Evolutionary conservation across 2,888 invertebrate genomes (phyloP).

Genomic region (Conus canariensis): DNA sequence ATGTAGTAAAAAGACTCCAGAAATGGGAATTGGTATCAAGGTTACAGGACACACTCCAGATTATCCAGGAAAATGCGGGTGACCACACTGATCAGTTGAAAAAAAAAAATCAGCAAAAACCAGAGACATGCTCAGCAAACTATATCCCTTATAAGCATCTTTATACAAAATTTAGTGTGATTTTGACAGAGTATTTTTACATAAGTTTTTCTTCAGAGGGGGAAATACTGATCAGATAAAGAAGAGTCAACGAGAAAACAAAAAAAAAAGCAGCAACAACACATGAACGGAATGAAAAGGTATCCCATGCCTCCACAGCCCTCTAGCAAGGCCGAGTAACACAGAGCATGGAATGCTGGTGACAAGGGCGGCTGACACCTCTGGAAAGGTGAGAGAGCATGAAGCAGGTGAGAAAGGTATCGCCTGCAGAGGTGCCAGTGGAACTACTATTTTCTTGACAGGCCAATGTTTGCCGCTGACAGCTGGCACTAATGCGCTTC

Average conservation of each 20-base stretch:
- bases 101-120: too few species aligned
- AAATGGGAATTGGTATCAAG: too few species aligned
- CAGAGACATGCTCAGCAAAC: too few species aligned
- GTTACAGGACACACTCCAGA: too few species aligned
- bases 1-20: too few species aligned
- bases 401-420: slow-evolving; percentile 31
- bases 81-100: too few species aligned
- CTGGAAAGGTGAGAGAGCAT: slow-evolving; percentile 30
- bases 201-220: too few species aligned
- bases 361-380: slow-evolving; percentile 7
- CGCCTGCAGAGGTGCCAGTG: slow-evolving; percentile 23
- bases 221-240: slow-evolving; percentile 12
- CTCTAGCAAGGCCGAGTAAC: not conserved
- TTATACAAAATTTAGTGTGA: too few species aligned
- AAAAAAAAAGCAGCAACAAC: not conserved
- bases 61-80: too few species aligned
- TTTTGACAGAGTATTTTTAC: too few species aligned
- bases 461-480: slow-evolving; percentile 24
- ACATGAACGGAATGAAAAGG: not conserved
- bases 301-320: not conserved
- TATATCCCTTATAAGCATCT: too few species aligned
- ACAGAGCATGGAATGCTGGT: slow-evolving; percentile 2
- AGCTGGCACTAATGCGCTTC: slow-evolving; percentile 41
- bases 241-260: not conserved
- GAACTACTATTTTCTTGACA: slow-evolving; percentile 38